Evolutionary conservation across 2,888 invertebrate species (phyloP), one percentile per base, ranked within the genome.

Genomic region (Encarsia formosa): DNA sequence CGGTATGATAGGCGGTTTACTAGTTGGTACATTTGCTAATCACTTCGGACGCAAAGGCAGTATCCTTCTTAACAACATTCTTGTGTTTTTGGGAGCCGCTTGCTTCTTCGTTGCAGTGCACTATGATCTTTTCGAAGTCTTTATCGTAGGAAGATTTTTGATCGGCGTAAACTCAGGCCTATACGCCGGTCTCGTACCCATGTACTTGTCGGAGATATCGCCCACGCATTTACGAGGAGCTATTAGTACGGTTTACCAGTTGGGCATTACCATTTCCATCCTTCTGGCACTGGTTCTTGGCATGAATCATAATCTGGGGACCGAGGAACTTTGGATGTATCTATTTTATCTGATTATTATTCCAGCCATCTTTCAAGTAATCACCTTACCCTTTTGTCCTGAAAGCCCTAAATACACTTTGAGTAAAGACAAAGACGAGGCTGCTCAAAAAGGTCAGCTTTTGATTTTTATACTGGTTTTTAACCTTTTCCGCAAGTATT

Each of bases 191-290:
- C 72, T 93, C 0, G 87, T 87, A 0, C 93, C 94, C 0, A 85
- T 94, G 84, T 94, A 94, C 67, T 74, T 95, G 34, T 81, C 89
- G 0, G 94, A 95, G 75, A 90, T 94, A 67, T 86, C 93, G 0
- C 94, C 94, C 0, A 78, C 85, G 0, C 84, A 87, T 44, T 74
- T 93, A 0, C 76, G 93, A 51, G 94, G 94, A 46, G 88, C 92
- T 39, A 86, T 91, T 37, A 92, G 92, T 13, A 89, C 89, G 6
- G 87, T 91, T 0, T 92, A 92, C 73, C 94, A 95, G 67, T 75
- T 95, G 13, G 85, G 91, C 44, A 88, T 94, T 56, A 92, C 92
- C 0, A 86, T 92, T 43, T 87, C 91, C 0, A 92, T 93, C 54
- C 77, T 93, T 37, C 75, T 90, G 1, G 82, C 88, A 0, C 87